These are phyloP conservation scores for Parascotia fuliginaria DNA, from an alignment of 2,888 invertebrate genomes.

Conservation along the genomic window DNA sequence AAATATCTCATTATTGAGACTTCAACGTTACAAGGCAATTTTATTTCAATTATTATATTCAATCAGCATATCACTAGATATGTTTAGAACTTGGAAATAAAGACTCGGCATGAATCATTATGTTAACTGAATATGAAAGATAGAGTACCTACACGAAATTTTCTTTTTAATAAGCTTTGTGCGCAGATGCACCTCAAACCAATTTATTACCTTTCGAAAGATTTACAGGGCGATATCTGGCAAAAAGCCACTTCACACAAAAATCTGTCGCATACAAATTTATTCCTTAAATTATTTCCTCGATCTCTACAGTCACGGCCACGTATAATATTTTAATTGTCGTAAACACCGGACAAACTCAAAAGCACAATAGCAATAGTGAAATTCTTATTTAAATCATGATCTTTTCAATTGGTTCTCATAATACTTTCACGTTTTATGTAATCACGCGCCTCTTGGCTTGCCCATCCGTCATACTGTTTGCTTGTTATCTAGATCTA, in stretches of 20 bases:
- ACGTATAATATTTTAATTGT: slow-evolving; percentile 32
- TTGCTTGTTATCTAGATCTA: slow-evolving; percentile 70
- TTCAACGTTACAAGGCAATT: too few relatives aligned
- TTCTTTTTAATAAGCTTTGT: neutral
- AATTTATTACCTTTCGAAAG: slow-evolving; percentile 4
- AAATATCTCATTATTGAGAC: too few relatives aligned
- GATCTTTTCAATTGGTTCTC: slow-evolving; percentile 69
- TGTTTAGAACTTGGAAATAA: too few relatives aligned
- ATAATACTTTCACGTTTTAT: slow-evolving; percentile 78
- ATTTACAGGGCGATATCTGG: neutral
- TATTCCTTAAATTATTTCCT: slow-evolving; percentile 11
- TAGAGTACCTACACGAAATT: too few relatives aligned
- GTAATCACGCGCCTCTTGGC: slow-evolving; percentile 71
- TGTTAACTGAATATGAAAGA: too few relatives aligned
- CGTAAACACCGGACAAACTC: slow-evolving; percentile 46
- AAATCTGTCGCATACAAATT: slow-evolving; percentile 3
- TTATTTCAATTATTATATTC: too few relatives aligned
- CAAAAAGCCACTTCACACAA: neutral
- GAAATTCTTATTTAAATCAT: slow-evolving; percentile 56
- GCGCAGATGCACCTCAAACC: neutral
- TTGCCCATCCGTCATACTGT: slow-evolving; percentile 72
- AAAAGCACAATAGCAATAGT: slow-evolving; percentile 41
- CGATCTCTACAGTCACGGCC: slow-evolving; percentile 29
- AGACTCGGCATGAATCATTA: neutral
- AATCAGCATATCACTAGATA: neutral